A percentile compares a stretch with the other conserved stretches of the same genome.
Evolutionary conservation across 2,797 vertebrate genomes (phyloP).

Genomic region (Euthynnus affinis): DNA sequence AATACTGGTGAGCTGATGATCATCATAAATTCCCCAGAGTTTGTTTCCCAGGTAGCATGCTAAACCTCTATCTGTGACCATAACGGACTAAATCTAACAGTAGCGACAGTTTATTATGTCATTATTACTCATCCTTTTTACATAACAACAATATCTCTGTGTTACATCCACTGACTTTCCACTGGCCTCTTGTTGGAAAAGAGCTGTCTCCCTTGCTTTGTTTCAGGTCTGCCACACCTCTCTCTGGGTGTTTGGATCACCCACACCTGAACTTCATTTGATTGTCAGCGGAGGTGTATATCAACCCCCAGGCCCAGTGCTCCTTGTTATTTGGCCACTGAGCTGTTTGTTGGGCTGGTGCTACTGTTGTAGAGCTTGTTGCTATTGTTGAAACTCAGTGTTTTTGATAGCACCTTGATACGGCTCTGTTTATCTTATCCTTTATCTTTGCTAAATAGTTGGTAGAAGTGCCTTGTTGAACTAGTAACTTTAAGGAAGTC

Average conservation of each 20-base stretch:
- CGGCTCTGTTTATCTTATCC: too few species aligned
- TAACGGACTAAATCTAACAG: not conserved
- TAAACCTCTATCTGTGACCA: not conserved
- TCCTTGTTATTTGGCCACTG: too few species aligned
- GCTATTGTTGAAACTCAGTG: too few species aligned
- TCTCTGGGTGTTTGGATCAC: constrained; percentile 1
- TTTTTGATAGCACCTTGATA: too few species aligned
- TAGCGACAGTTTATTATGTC: constrained; percentile 11
- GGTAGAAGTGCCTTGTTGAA: too few species aligned
- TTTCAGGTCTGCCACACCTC: not conserved
- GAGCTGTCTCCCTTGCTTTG: not conserved
- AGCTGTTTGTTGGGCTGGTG: too few species aligned
- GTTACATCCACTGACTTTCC: not conserved
- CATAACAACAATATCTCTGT: constrained; percentile 10
- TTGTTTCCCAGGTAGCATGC: not conserved
- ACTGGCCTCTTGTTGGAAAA: not conserved
- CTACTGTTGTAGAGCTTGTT: too few species aligned
- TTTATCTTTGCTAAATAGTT: too few species aligned
- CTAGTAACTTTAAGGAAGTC: too few species aligned
- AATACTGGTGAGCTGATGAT: constrained; percentile 5
- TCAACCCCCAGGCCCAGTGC: not conserved
- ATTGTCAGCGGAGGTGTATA: not conserved
- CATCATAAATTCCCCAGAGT: constrained; percentile 17
- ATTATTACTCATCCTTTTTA: constrained; percentile 8
- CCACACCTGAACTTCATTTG: constrained; percentile 8